Base-by-base conservation (phyloP, 2,113 vertebrate species). In the Amphilophus citrinellus region DNA sequence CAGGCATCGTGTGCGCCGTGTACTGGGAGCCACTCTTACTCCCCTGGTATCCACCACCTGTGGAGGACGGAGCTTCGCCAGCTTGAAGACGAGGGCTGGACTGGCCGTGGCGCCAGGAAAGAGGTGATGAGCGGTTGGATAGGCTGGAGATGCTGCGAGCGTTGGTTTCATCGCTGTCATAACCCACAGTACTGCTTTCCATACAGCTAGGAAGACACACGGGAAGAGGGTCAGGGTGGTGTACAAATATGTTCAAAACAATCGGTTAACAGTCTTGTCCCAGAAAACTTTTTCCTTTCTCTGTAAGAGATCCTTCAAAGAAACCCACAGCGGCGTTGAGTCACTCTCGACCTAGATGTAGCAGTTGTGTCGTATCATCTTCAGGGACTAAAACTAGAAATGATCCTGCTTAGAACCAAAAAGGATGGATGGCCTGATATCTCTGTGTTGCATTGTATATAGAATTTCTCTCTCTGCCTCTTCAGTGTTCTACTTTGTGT, bases 41-140 rank as follows among this genome's bases (percentile, higher is more conserved):
- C 4, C 88, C 96, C 0, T 96, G 96, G 87, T 97, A 98, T 2
- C 96, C 93, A 84, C 96, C 80, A 89, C 97, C 5, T 0, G 95
- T 92, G 15, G 97, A 97, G 0, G 98, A 99, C 0, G 98, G 98
- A 0, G 98, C 98, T 0, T 99, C 98, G 0, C 98, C 98, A 0
- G 98, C 98, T 93, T 99, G 98, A 83, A 99, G 96, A 11, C 98
- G 96, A 0, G 98, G 98, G 88, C 98, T 99, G n/a, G 98, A 97
- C 91, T 99, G 98, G 58, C 98, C 98, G 0, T 99, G 98, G 90
- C 97, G 97, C 98, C 98, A 99, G 53, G 98, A 99, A 6, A 99
- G 95, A 0, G 98, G 98, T 0, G 98, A 99, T 0, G 98, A 99
- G 90, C 98, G 98, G 94, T 98, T 99, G 88, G 98, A 99, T 50